These are phyloP conservation scores for Hippocampus comes DNA, from an alignment of 2,113 vertebrate genomes.

Conservation along the genomic window DNA sequence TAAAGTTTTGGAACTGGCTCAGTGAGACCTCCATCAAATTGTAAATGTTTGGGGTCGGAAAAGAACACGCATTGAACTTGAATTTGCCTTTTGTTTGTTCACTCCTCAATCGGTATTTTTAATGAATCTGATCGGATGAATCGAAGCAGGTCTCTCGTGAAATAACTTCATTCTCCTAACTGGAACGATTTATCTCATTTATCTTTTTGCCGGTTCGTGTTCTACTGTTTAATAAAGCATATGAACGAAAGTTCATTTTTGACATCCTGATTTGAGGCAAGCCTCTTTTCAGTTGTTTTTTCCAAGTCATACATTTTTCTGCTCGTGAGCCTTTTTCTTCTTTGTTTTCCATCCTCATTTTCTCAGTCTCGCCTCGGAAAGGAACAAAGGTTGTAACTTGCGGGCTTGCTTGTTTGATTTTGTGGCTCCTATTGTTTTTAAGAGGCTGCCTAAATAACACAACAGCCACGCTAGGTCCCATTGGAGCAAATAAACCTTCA, in stretches of 20 bases:
- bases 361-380: conserved; percentile 25
- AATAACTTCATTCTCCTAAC: neutral
- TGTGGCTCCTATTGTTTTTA: conserved; percentile 19
- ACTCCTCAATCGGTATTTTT: no score
- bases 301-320: neutral
- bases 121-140: no score
- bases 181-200: neutral
- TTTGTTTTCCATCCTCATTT: neutral
- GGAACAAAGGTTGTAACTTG: conserved; percentile 18
- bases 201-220: no score
- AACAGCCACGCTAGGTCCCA: conserved; percentile 8
- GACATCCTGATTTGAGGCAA: neutral
- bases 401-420: conserved; percentile 46
- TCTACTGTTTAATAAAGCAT: neutral
- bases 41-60: no score
- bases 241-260: neutral
- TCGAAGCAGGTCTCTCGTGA: no score
- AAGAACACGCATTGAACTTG: no score
- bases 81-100: no score
- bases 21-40: neutral
- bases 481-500: conserved; percentile 19
- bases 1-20: neutral
- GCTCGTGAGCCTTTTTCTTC: neutral
- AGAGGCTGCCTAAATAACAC: conserved; percentile 27
- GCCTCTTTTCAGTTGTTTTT: neutral